These are phyloP conservation scores for Knipowitschia caucasica DNA, from an alignment of 2,797 vertebrate genomes.

Conservation along the genomic window DNA sequence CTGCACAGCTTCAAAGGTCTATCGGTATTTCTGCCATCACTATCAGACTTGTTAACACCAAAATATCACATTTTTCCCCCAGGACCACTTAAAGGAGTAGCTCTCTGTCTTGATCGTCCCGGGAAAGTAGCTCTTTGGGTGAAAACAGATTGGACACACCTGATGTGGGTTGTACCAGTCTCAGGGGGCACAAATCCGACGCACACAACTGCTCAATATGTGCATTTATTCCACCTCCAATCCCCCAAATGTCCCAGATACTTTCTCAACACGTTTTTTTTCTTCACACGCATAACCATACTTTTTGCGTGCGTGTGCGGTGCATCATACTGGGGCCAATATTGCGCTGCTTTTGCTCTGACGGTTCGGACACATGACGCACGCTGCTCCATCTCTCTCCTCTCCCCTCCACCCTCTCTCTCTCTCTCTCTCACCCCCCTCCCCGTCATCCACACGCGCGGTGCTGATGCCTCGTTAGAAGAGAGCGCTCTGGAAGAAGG, in stretches of 20 bases:
- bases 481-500: slow-evolving; percentile 44
- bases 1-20: too few relatives aligned
- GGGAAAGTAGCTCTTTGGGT: too few relatives aligned
- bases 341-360: slow-evolving; percentile 55
- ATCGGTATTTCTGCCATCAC: too few relatives aligned
- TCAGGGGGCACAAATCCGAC: too few relatives aligned
- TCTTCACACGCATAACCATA: neutral
- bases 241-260: neutral
- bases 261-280: neutral
- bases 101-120: too few relatives aligned
- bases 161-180: too few relatives aligned
- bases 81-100: too few relatives aligned
- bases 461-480: slow-evolving; percentile 42
- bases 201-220: neutral
- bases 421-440: slow-evolving; percentile 16
- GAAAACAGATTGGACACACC: too few relatives aligned
- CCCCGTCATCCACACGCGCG: slow-evolving; percentile 22
- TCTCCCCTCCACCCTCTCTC: neutral
- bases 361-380: slow-evolving; percentile 40
- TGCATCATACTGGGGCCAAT: neutral
- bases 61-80: too few relatives aligned
- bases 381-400: neutral
- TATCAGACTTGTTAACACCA: too few relatives aligned
- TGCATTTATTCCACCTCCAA: neutral
- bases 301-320: neutral